A percentile compares a stretch with the other conserved stretches of the same genome.
Conservation (phyloP, 1,140 invertebrate species). For the Nasonia vitripennis region DNA sequence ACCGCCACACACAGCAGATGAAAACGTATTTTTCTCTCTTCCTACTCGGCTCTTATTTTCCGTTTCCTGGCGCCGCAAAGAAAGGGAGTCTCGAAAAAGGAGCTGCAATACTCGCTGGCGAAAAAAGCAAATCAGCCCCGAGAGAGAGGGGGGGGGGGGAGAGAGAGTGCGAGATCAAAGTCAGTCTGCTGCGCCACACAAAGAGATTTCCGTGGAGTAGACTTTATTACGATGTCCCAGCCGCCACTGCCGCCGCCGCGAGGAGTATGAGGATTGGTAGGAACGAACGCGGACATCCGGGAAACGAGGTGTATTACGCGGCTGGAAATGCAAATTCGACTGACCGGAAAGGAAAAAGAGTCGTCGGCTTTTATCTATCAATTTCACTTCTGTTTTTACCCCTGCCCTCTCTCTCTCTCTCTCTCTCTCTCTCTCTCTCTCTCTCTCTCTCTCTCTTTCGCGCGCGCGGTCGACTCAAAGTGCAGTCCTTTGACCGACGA, state of each 20-base stretch:
- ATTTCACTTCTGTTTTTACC: not conserved
- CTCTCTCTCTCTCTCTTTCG: not conserved
- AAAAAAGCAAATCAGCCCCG: constrained; percentile 24
- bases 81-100: not conserved
- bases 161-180: constrained; percentile 36
- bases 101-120: not conserved
- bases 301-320: constrained; percentile 23
- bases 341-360: constrained; percentile 23
- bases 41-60: too few relatives aligned
- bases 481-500: not conserved
- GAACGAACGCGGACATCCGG: constrained; percentile 9
- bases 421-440: not conserved
- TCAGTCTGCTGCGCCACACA: constrained; percentile 31
- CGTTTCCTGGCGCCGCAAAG: not conserved
- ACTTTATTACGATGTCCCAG: constrained; percentile 30
- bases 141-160: not conserved
- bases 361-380: constrained; percentile 22
- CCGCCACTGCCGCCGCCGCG: not conserved
- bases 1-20: too few relatives aligned
- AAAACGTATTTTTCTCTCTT: too few relatives aligned
- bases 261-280: not conserved
- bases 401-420: not conserved
- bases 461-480: not conserved
- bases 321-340: constrained; percentile 38
- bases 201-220: constrained; percentile 37